These are phyloP conservation scores for Leptopilina syphax DNA, from an alignment of 2,888 invertebrate genomes.

Conservation along the genomic window DNA sequence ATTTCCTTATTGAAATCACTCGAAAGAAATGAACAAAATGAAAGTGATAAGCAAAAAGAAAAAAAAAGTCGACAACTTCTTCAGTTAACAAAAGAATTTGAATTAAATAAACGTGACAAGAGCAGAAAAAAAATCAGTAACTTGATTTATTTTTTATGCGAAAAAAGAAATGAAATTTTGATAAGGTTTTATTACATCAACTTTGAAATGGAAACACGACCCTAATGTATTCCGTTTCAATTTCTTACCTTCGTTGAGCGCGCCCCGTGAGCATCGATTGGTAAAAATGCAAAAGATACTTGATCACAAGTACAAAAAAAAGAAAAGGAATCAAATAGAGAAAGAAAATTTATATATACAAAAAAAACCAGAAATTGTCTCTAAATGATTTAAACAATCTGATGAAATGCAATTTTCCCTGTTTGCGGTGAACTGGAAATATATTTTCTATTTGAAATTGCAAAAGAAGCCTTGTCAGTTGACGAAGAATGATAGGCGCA, in stretches of 20 bases:
- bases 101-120: not conserved
- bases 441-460: conserved; percentile 44
- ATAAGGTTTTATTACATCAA: not conserved
- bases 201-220: not conserved
- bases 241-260: not conserved
- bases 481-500: conserved; percentile 39
- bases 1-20: not conserved
- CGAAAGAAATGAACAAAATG: not conserved
- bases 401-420: not conserved
- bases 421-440: conserved; percentile 31
- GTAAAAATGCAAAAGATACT: not conserved
- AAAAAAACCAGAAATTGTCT: not conserved
- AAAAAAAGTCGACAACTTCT: not conserved
- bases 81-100: not conserved
- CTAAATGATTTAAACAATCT: not conserved
- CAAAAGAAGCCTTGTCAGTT: conserved; percentile 44
- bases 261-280: not conserved
- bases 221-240: not conserved
- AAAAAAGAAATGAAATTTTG: not conserved
- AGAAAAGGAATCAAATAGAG: not conserved
- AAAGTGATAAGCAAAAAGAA: not conserved
- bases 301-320: not conserved
- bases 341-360: not conserved
- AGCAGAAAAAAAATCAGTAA: too few relatives aligned
- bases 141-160: not conserved